Evolutionary conservation across 2,888 invertebrate genomes (phyloP).

Genomic region (Platycnemis pennipes): DNA sequence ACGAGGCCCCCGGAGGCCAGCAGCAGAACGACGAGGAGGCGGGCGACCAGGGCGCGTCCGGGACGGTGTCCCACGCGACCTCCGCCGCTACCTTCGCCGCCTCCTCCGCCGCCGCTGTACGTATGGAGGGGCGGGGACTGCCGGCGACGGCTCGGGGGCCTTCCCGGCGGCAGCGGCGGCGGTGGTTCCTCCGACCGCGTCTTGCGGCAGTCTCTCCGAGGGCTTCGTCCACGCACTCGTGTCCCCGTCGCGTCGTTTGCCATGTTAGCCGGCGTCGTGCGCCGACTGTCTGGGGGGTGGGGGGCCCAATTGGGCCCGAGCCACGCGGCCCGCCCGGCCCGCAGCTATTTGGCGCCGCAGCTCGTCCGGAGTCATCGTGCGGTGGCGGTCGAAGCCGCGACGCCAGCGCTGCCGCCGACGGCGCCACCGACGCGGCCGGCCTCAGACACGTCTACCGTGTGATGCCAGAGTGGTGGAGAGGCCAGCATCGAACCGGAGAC

Average conservation of each 20-base stretch:
- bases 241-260: background rate
- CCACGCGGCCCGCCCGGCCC: conserved; percentile 55
- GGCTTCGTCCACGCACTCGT: conserved; percentile 77
- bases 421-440: conserved; percentile 34
- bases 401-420: conserved; percentile 55
- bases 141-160: background rate
- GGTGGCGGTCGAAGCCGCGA: conserved; percentile 57
- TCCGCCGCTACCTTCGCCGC: background rate
- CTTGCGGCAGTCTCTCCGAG: conserved; percentile 82
- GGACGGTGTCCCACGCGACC: conserved; percentile 80
- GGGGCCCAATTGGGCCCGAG: conserved; percentile 33
- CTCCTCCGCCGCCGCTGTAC: background rate
- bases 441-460: conserved; percentile 37
- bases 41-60: conserved; percentile 74
- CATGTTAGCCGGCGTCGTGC: conserved; percentile 65
- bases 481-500: conserved; percentile 56
- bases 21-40: conserved; percentile 55
- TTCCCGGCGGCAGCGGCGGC: conserved; percentile 77
- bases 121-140: background rate
- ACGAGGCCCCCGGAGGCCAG: conserved; percentile 61
- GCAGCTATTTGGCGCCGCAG: conserved; percentile 56
- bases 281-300: conserved; percentile 53
- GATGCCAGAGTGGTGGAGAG: background rate
- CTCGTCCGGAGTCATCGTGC: conserved; percentile 63
- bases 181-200: conserved; percentile 81